A percentile compares a stretch with the other conserved stretches of the same genome.
These are phyloP conservation scores for Champsocephalus gunnari DNA, from an alignment of 2,797 vertebrate genomes.

Conservation along the genomic window DNA sequence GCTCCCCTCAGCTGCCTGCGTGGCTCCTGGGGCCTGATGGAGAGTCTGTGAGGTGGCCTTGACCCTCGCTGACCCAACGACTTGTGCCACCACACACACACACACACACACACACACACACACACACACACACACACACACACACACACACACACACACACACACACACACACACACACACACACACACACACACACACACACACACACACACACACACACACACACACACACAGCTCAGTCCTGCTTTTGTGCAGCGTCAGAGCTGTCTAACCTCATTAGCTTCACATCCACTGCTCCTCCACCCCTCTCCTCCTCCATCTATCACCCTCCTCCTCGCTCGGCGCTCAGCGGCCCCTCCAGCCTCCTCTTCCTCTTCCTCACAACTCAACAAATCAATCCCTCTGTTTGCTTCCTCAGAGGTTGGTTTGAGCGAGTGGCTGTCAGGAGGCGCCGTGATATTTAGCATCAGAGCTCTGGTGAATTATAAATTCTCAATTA, in stretches of 20 bases:
- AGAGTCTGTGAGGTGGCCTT: conserved; percentile 72
- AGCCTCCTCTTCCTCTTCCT: conserved; percentile 58
- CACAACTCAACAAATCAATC: conserved; percentile 77
- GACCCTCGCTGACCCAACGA: conserved; percentile 57
- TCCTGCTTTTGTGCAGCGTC: conserved; percentile 65
- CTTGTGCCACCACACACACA: conserved; percentile 28
- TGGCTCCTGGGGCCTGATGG: conserved; percentile 56
- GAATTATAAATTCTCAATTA: conserved; percentile 74
- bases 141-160: conserved; percentile 29
- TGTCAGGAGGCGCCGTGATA: conserved; percentile 50
- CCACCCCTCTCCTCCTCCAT: conserved; percentile 68
- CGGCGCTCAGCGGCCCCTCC: conserved; percentile 63
- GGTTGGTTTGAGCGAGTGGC: conserved; percentile 73
- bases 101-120: conserved; percentile 11
- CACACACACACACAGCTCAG: conserved; percentile 21
- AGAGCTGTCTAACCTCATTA: conserved; percentile 78
- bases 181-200: background rate
- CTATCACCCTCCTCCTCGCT: conserved; percentile 66
- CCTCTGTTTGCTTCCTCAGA: conserved; percentile 72
- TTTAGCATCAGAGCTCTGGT: conserved; percentile 55
- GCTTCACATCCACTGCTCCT: conserved; percentile 68
- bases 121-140: background rate
- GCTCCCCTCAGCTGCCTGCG: conserved; percentile 40
- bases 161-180: conserved; percentile 14
- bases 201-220: conserved; percentile 33